Conservation (phyloP, 1,140 invertebrate species). For the Heliconius hermathena region DNA sequence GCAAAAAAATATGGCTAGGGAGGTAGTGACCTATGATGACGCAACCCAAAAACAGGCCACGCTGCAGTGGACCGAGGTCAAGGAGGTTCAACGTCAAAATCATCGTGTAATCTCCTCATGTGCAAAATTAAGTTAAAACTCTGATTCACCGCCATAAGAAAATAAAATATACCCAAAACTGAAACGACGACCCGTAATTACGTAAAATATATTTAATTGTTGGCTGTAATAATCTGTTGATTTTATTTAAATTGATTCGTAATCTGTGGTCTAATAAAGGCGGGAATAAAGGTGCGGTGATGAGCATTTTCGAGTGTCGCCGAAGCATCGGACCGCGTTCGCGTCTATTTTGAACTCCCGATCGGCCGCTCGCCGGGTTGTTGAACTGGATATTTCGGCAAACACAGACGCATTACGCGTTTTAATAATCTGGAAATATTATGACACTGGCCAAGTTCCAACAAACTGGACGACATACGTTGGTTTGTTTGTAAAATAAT, state of each 20-base stretch:
- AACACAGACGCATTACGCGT: slow-evolving; percentile 75
- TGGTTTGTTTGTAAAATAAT: slow-evolving; percentile 22
- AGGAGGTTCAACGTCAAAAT: slow-evolving; percentile 70
- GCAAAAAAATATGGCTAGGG: slow-evolving; percentile 77
- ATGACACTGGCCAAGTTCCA: slow-evolving; percentile 48
- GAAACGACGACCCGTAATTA: slow-evolving; percentile 5
- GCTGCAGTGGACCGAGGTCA: slow-evolving; percentile 69
- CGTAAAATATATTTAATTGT: slow-evolving; percentile 14
- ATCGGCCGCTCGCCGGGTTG: slow-evolving; percentile 74
- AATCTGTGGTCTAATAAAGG: slow-evolving; percentile 34
- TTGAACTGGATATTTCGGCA: slow-evolving; percentile 81
- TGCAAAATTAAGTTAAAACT: slow-evolving; percentile 47
- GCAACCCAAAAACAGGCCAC: slow-evolving; percentile 78
- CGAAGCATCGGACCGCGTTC: slow-evolving; percentile 63
- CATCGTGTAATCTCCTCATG: slow-evolving; percentile 57
- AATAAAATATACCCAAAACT: background rate
- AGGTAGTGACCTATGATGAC: slow-evolving; percentile 80
- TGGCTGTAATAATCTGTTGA: background rate
- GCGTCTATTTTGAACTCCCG: slow-evolving; percentile 79
- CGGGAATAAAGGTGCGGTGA: slow-evolving; percentile 45
- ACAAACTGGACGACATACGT: slow-evolving; percentile 25
- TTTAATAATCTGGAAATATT: slow-evolving; percentile 58
- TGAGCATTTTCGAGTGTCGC: slow-evolving; percentile 66
- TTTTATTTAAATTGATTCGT: slow-evolving; percentile 19
- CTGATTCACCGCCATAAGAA: slow-evolving; percentile 13